These are phyloP conservation scores for Echinometra lucunter DNA, from an alignment of 53 echinoderm and acorn worm genomes.

Conservation along the genomic window DNA sequence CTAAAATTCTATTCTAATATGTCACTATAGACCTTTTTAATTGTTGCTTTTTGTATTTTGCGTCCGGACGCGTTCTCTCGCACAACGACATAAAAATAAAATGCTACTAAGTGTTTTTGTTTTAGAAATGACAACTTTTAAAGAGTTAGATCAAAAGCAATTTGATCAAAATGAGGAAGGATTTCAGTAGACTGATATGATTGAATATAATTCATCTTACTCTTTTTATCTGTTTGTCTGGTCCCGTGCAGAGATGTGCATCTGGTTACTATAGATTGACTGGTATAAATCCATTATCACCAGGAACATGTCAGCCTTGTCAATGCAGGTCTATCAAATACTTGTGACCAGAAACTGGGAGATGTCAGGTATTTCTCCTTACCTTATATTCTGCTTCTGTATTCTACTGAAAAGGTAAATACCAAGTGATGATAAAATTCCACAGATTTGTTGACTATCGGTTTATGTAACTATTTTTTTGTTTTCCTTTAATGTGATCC, in stretches of 20 bases:
- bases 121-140: too few species aligned
- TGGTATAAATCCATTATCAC: constrained; percentile 9
- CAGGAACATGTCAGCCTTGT: constrained; percentile 81
- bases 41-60: too few species aligned
- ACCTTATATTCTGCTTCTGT: not conserved
- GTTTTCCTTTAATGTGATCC: not conserved
- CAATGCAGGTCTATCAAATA: constrained; percentile 82
- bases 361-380: constrained; percentile 74
- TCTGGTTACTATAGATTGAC: constrained; percentile 73
- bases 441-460: not conserved
- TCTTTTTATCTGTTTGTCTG: not conserved
- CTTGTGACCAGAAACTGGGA: constrained; percentile 83
- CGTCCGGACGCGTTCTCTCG: too few species aligned
- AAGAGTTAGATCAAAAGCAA: too few species aligned
- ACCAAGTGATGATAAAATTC: not conserved
- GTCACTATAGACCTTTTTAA: too few species aligned
- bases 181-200: too few species aligned
- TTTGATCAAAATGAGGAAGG: too few species aligned
- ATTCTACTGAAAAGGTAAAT: not conserved
- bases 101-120: too few species aligned
- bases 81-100: too few species aligned
- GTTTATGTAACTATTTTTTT: not conserved
- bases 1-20: too few species aligned
- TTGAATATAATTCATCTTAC: not conserved
- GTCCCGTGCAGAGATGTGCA: constrained; percentile 69